phyloP scores from a whole-genome alignment of 2,113 vertebrate genomes.

The Dicaeum eximium region DNA sequence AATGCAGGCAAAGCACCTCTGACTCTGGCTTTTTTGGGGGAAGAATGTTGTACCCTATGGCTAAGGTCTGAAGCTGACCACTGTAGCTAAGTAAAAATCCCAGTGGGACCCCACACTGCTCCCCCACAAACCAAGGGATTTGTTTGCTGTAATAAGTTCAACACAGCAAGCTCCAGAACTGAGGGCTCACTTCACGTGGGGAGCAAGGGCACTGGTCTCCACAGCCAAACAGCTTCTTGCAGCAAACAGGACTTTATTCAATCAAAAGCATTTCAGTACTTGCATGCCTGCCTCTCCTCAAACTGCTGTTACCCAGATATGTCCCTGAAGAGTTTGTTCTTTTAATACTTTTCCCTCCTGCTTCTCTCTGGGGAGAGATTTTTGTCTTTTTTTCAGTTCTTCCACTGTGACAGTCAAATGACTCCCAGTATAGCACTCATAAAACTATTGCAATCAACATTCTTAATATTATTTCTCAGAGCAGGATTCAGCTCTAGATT shows the following conservation, averaged over 20 bases:
- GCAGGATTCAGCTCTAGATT: background rate
- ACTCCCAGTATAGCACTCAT: background rate
- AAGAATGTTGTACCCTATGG: background rate
- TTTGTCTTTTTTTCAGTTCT: background rate
- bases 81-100: background rate
- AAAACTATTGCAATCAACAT: background rate
- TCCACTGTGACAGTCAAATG: background rate
- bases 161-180: background rate
- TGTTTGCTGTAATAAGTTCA: background rate
- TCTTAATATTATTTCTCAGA: conserved; percentile 8
- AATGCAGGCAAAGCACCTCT: background rate
- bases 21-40: background rate
- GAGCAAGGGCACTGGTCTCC: background rate
- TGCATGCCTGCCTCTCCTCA: background rate
- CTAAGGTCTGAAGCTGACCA: background rate
- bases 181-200: background rate
- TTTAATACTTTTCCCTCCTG: background rate
- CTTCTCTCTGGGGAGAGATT: background rate
- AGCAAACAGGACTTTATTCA: background rate
- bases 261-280: background rate
- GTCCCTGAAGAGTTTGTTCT: background rate
- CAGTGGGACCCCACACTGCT: background rate
- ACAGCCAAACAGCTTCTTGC: background rate
- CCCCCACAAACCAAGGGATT: background rate
- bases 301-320: background rate